Evolutionary conservation across 2,113 vertebrate species (phyloP), one percentile per base, ranked within the genome.

Genomic region (Chamaetylas fuelleborni): DNA sequence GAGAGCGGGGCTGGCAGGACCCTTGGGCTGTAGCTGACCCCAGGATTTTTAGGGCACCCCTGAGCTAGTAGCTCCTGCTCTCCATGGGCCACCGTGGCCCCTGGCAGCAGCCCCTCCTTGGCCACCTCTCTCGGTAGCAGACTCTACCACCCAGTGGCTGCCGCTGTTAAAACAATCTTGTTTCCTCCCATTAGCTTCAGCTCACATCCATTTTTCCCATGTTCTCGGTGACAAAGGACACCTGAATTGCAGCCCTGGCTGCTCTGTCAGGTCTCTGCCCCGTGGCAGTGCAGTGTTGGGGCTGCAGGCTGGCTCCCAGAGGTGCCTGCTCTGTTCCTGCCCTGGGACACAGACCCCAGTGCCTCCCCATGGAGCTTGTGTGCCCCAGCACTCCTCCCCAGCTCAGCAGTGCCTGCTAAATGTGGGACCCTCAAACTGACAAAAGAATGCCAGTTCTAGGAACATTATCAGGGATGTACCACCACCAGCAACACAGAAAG

Each of bases 71-170:
- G 2, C 15, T 66, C 12, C 65, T 43, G 0, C 48, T 74, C 58
- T 23, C 1, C n/a, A 11, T 23, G 86, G 90, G 20, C 86, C 57
- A 10, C 61, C 11, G 31, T 84, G 86, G 81, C 77, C 94, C 54
- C 24, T 85, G 86, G 48, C 42, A 54, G 77, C 86, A 31, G 54
- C 14, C 40, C 77, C 81, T 93, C 79, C 77, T 93, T 78, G 90
- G 66, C 92, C 91, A 89, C 43, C 25, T 94, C 78, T 96, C 95
- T 87, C 81, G 50, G 78, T 92, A 47, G 93, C 93, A 96, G 89
- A 95, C 90, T 95, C 90, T 86, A 96, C 95, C 95, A 94, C 94
- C 96, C 95, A 96, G 95, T 97, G 93, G 95, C 88, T 96, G 88
- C 81, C 36, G 51, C 90, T 90, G 82, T 96, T 96, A 96, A 94